These are phyloP conservation scores for Xiphorhynchus erythropygius DNA, from an alignment of 2,797 vertebrate genomes.

Conservation along the genomic window DNA sequence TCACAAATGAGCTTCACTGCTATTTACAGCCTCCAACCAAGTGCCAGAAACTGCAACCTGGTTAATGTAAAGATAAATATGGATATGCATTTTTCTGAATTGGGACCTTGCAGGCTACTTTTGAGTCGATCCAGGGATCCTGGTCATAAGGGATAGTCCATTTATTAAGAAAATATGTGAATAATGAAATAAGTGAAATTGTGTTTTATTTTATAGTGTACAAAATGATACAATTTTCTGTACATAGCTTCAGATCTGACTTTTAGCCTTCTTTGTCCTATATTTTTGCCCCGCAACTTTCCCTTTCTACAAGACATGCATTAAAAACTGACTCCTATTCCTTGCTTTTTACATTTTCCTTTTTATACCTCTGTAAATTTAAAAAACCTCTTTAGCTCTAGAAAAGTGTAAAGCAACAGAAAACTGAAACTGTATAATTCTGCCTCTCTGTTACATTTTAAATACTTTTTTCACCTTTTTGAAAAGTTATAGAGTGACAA, in stretches of 20 bases:
- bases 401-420: not conserved
- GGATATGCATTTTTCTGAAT: not conserved
- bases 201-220: not conserved
- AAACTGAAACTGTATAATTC: not conserved
- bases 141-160: not conserved
- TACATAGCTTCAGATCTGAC: not conserved
- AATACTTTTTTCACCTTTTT: not conserved
- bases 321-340: not conserved
- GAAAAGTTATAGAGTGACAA: not conserved
- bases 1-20: not conserved
- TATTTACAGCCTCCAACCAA: not conserved
- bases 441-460: not conserved
- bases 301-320: not conserved
- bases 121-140: rapidly evolving
- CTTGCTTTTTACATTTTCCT: not conserved
- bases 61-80: slow-evolving; percentile 8
- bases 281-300: not conserved
- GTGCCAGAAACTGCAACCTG: not conserved
- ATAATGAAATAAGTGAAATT: not conserved
- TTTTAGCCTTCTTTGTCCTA: not conserved
- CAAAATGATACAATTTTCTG: not conserved
- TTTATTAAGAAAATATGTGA: not conserved
- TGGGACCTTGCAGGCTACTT: not conserved
- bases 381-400: not conserved
- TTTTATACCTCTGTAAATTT: not conserved